phyloP scores from a whole-genome alignment of 2,113 vertebrate genomes.

The Lophius piscatorius region DNA sequence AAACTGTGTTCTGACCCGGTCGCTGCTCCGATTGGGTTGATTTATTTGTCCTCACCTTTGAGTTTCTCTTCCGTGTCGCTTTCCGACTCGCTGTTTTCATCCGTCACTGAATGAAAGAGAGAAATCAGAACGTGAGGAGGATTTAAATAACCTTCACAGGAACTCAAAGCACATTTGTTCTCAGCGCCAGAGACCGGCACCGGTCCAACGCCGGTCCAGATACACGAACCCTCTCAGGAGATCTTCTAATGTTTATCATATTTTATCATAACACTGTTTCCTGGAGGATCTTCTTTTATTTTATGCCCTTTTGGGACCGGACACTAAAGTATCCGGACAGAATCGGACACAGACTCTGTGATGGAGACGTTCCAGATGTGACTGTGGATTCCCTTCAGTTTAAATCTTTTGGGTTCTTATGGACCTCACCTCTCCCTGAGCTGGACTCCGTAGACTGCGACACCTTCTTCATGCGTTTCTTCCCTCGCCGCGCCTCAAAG shows the following conservation, averaged over 20 bases:
- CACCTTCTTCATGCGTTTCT: constrained; percentile 93
- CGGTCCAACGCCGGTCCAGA: too few relatives aligned
- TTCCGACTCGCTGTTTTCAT: constrained; percentile 97
- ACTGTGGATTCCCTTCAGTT: too few relatives aligned
- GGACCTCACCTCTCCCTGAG: constrained; percentile 94
- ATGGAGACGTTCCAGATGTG: too few relatives aligned
- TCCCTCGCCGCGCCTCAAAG: constrained; percentile 93
- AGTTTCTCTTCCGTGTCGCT: constrained; percentile 96
- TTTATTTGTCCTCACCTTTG: constrained; percentile 84
- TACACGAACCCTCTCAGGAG: too few relatives aligned
- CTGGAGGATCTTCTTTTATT: too few relatives aligned
- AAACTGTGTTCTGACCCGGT: neutral
- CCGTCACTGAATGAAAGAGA: constrained; percentile 82
- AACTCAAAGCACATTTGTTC: constrained; percentile 9
- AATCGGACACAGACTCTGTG: too few relatives aligned
- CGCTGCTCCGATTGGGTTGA: neutral
- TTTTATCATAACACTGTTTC: too few relatives aligned
- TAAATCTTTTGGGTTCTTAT: too few relatives aligned
- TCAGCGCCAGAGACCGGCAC: too few relatives aligned
- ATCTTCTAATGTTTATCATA: too few relatives aligned
- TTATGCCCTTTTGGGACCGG: too few relatives aligned
- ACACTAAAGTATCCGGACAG: too few relatives aligned
- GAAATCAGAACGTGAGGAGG: constrained; percentile 7
- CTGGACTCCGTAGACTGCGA: constrained; percentile 91
- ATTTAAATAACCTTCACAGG: constrained; percentile 19